These are phyloP conservation scores for Trogon melanurus DNA, from an alignment of 2,113 vertebrate genomes.

Conservation along the genomic window DNA sequence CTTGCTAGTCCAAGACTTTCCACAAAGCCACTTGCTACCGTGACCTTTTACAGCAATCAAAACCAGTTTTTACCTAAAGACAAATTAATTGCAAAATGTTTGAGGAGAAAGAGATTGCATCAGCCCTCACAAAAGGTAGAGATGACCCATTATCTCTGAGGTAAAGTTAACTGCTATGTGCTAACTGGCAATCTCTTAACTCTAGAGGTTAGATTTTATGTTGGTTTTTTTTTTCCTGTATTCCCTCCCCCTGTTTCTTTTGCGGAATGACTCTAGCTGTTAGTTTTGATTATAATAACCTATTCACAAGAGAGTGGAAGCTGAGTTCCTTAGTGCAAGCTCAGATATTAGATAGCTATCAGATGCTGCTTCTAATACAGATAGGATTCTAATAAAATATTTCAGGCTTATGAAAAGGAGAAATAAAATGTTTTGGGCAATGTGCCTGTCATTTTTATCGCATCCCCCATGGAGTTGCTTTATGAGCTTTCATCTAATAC, in stretches of 20 bases:
- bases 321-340: background rate
- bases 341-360: background rate
- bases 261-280: background rate
- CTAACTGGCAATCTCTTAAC: background rate
- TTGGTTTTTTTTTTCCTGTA: background rate
- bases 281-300: background rate
- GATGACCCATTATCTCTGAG: background rate
- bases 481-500: background rate
- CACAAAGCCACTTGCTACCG: background rate
- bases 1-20: background rate
- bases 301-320: background rate
- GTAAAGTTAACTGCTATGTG: background rate
- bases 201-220: background rate
- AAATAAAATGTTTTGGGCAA: background rate
- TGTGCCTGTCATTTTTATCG: background rate
- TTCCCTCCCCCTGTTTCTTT: background rate
- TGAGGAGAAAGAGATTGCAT: background rate
- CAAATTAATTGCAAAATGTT: background rate
- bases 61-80: background rate
- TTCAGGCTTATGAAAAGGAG: background rate
- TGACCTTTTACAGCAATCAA: background rate
- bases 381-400: slow-evolving; percentile 2
- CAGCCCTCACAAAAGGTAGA: background rate
- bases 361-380: background rate
- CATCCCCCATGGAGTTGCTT: background rate